Conservation (phyloP, 2,113 vertebrate genomes). For the Scalopus aquaticus region DNA sequence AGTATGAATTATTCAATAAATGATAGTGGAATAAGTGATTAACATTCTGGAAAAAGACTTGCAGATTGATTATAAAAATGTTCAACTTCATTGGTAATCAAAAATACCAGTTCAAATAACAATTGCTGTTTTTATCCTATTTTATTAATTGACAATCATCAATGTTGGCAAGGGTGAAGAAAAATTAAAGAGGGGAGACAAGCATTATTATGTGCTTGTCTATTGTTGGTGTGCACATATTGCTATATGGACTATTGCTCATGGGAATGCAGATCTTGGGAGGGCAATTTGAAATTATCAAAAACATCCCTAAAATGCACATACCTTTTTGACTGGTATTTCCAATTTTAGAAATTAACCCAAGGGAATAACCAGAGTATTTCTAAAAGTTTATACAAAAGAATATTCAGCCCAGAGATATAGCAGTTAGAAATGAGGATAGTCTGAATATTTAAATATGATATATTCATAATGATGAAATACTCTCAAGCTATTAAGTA, state of each 20-base stretch:
- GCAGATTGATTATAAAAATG: conserved; percentile 47
- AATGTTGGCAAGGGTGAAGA: conserved; percentile 30
- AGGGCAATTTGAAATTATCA: conserved; percentile 18
- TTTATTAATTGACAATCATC: conserved; percentile 58
- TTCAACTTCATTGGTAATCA: conserved; percentile 57
- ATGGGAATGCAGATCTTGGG: neutral
- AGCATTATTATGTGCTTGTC: neutral
- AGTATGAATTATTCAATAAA: conserved; percentile 52
- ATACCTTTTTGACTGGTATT: conserved; percentile 8
- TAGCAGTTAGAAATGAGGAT: neutral
- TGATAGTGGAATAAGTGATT: neutral
- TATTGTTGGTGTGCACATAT: neutral
- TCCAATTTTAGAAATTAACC: conserved; percentile 45
- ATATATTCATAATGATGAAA: conserved; percentile 36
- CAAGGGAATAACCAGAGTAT: conserved; percentile 35
- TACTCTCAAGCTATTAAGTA: conserved; percentile 21
- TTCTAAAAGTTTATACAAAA: conserved; percentile 15
- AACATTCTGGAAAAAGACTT: conserved; percentile 48
- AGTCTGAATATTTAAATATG: conserved; percentile 32
- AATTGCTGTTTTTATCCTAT: conserved; percentile 28
- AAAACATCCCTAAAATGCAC: neutral
- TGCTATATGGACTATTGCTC: neutral
- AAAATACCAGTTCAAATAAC: conserved; percentile 66
- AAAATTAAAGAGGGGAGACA: conserved; percentile 45
- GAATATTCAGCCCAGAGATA: neutral